phyloP scores from a whole-genome alignment of 1,140 invertebrate genomes.

The Cherax quadricarinatus region DNA sequence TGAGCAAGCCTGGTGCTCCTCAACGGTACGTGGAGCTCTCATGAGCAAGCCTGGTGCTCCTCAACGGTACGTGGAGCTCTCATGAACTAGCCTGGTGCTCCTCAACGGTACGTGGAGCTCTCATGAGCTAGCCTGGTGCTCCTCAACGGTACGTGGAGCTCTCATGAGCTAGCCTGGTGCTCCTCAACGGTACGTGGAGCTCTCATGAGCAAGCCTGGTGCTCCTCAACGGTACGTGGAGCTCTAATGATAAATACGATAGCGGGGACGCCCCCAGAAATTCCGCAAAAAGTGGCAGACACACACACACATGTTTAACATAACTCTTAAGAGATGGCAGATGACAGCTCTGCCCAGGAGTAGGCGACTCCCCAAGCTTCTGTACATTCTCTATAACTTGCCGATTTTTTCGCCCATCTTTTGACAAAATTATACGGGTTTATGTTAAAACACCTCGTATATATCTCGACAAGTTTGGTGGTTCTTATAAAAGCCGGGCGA shows the following conservation, averaged over 20 bases:
- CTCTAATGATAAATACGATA: conserved; percentile 60
- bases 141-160: too few species aligned
- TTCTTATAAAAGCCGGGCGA: conserved; percentile 40
- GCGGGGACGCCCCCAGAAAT: conserved; percentile 52
- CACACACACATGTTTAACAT: conserved; percentile 56
- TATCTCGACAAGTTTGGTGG: conserved; percentile 27
- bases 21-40: conserved; percentile 14
- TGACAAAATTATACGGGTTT: conserved; percentile 49
- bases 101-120: conserved; percentile 11
- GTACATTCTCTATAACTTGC: conserved; percentile 17
- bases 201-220: too few species aligned
- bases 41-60: too few species aligned
- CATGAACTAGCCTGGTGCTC: too few species aligned
- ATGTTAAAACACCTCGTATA: conserved; percentile 53
- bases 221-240: not conserved
- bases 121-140: not conserved
- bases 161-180: too few species aligned
- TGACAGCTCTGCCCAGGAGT: conserved; percentile 31
- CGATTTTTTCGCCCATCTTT: conserved; percentile 19
- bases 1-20: too few species aligned
- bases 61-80: conserved; percentile 18
- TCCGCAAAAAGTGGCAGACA: conserved; percentile 50
- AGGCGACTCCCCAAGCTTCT: not conserved
- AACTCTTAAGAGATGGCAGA: conserved; percentile 62
- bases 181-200: too few species aligned